These are phyloP conservation scores for Ennomos fuscantarius DNA, from an alignment of 2,888 invertebrate species.

Conservation along the genomic window DNA sequence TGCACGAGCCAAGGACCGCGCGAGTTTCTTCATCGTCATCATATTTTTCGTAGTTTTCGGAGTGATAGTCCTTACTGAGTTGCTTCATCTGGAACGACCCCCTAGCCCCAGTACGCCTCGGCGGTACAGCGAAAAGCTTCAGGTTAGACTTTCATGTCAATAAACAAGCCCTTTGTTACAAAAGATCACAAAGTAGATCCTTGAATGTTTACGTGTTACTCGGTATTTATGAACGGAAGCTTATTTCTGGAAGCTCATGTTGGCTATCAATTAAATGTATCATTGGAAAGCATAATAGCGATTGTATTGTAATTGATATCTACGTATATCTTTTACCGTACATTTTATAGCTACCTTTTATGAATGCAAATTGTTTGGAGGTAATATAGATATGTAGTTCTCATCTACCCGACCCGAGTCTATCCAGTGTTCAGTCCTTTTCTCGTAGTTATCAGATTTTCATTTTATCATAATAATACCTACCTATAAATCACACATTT, in stretches of 20 bases:
- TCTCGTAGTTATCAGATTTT: no score
- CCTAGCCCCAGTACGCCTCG: conserved; percentile 81
- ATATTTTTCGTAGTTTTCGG: conserved; percentile 96
- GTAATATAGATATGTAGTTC: no score
- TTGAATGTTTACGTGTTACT: background rate
- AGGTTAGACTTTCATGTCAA: conserved; percentile 65
- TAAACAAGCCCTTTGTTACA: conserved; percentile 27
- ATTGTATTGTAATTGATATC: no score
- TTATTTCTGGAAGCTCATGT: conserved; percentile 14
- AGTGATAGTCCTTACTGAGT: conserved; percentile 94
- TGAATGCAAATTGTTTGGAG: no score
- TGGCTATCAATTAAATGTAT: no score
- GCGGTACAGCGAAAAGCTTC: conserved; percentile 90
- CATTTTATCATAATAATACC: no score
- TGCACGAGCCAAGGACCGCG: conserved; percentile 89
- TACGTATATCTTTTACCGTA: no score
- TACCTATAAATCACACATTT: no score
- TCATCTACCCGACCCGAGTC: no score
- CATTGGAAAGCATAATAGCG: no score
- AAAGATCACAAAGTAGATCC: conserved; percentile 4
- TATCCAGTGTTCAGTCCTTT: no score
- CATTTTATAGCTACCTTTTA: no score
- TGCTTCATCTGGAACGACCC: conserved; percentile 85
- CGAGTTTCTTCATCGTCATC: conserved; percentile 95
- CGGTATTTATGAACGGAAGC: conserved; percentile 5